Evolutionary conservation across 2,113 vertebrate species (phyloP), one percentile per base, ranked within the genome.

Genomic region (Gobio gobio): DNA sequence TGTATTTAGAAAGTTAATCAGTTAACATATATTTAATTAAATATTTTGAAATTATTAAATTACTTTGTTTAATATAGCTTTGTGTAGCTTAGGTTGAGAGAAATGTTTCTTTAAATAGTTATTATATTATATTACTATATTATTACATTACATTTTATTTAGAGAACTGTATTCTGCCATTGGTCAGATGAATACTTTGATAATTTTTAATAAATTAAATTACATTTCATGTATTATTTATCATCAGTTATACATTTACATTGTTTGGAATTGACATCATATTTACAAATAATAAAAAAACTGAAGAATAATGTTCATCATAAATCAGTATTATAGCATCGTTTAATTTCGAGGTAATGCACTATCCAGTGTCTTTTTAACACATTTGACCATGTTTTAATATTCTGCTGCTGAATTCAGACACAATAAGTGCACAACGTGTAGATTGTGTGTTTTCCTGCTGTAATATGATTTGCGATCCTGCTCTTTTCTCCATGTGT

Each of bases 401-500:
- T 20, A 36, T 18, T 66, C 51, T 18, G 16, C 51, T 54, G 51
- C 51, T 56, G 51, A 7, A 56, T 56, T 56, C 16, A 56, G 18
- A 18, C 63, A 9, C 63, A 66, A 18, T 18, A 66, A 56, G 6
- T 22, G 14, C 64, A 36, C 18, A 33, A 22, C 5, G 43, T 43
- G 36, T 61, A n/a, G 13, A 10, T 49, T 47, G 3, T 14, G 22
- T 51, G 64, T 78, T 26, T 18, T 24, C 8, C 43, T 18, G n/a
- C 63, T 66, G 33, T 68, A 70, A 70, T 22, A 10, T 70, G 66
- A 54, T 74, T 74, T 83, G 40, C 64, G 10, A 59, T 63, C 43
- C 5, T 59, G 16, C 80, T 16, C n/a, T n/a, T 78, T 59, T 58
- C 47, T 22, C 82, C 16, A 1, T n/a, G 14, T 92, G 92, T 92